Evolutionary conservation across 2,888 invertebrate genomes (phyloP), one percentile per base, ranked within the genome.

Genomic region (Lasioglossum morio): DNA sequence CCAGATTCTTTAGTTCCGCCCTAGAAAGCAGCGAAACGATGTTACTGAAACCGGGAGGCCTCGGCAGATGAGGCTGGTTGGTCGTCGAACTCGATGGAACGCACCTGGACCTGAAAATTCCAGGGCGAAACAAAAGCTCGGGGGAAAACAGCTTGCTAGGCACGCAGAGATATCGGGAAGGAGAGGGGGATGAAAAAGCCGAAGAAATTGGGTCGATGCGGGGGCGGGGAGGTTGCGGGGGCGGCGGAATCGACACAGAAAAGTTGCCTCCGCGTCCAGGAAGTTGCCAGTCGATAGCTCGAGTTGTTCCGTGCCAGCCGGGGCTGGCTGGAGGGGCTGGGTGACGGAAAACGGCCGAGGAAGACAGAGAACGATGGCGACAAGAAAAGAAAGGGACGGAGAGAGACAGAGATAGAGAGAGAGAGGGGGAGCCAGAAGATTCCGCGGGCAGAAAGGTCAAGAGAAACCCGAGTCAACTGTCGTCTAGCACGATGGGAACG

Each of bases 381-480:
- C 23, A 23, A 37, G 23, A 8, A 34, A 19, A 27, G 8, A 19
- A 19, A 4, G 19, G 19, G 30, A 63, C 3, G 16, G 14, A 1
- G n/a, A 16, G 30, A 4, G 63, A 30, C n/a, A 12, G 16, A 30
- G 30, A 60, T 0, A 16, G 14, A 4, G n/a, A 16, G 30, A 5
- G 30, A 30, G 34, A 1, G 34, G 16, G 3, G 66, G 3, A 16
- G 30, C 7, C 66, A 14, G 82, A 19, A 5, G 43, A 46, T 75
- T 53, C n/a, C 53, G 43, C 14, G 46, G 70, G 48, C 70, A 23
- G 40, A 77, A 78, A 79, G 79, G 79, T 78, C 27, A 43, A 72
- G 53, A 82, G 74, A 76, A 77, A 76, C 30, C 70, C 43, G 81
- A 60, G 69, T 87, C 48, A 34, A 60, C 77, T 46, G 81, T 75